Base-by-base conservation (phyloP, 2,113 vertebrate genomes). In the Excalfactoria chinensis region DNA sequence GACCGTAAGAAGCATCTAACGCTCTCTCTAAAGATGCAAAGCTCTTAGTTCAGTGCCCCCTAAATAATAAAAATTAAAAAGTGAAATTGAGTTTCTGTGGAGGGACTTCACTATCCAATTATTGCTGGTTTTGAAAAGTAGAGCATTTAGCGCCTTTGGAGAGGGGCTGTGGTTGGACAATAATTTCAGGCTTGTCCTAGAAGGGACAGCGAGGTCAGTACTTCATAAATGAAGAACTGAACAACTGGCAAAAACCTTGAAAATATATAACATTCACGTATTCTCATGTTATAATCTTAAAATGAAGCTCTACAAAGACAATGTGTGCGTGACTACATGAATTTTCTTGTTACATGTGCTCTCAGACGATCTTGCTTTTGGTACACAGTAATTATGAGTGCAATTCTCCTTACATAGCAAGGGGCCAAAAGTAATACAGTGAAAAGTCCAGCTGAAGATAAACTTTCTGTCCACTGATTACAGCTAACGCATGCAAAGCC, bases 391-490 rank as follows among this genome's bases (percentile, higher is more conserved):
- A 88, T 60, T 43, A 74, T 23, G 23, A 85, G 56, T 73, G 46
- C 78, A 88, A 62, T 60, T 90, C 58, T 89, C 86, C 86, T 84
- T 81, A 86, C 60, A 40, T 8, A 91, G 82, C 64, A 93, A 90
- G 59, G 84, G 70, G 78, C 28, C 62, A 87, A 72, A 76, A 46
- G n/a, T 68, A 83, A 84, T 51, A 62, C 35, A 90, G 56, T 69
- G 76, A 77, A 75, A 86, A 95, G 56, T 79, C 43, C 83, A 89
- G 68, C 78, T 89, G 73, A 91, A 51, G 55, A 83, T 30, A 84
- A 69, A 70, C 23, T 32, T 78, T 62, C 82, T 86, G 62, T 79
- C 51, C 43, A 77, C 6, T 30, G 53, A 69, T 60, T 76, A 81
- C 62, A 82, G 53, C 66, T 87, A 77, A 74, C 22, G 73, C 30